Evolutionary conservation across 2,888 invertebrate species (phyloP), one percentile per base, ranked within the genome.

Genomic region (Philhelius pedissequus): DNA sequence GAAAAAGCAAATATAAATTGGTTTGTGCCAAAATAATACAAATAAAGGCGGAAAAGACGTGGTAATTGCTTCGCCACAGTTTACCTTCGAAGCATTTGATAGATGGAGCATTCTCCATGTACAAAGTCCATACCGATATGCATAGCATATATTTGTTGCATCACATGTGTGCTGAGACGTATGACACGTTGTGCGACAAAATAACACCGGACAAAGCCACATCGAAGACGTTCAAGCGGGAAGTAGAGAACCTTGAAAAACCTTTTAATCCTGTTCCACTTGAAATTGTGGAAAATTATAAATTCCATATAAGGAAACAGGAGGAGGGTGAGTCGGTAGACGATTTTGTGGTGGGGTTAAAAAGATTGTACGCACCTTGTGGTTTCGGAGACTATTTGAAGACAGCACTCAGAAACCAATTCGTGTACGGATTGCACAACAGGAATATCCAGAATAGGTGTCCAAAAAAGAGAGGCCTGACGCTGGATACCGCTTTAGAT

Each of bases 211-310:
- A 32, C 3, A 48, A 64, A 48, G 30, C 64, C 0, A 45, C 18
- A 3, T 30, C 30, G 18, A 48, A 48, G n/a, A 13, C 30, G 18
- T 64, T 32, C 20, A 32, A 45, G 8, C 35, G 50, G 15, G 25
- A 50, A 11, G 38, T 50, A 11, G 66, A 50, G 18, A n/a, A 50
- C 5, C 11, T 66, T 0, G 50, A 66, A 15, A 66, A 35, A 20
- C 35, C 35, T 4, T 66, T 25, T 22, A 50, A 66, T 15, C 66
- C 50, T 5, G 50, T n/a, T 2, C 50, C 50, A 25, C 11, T 50
- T 1, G 50, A 50, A 25, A 50, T 50, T 25, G 25, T 66, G 25
- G 66, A 66, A 50, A 66, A 66, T 22, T 66, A 35, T n/a, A 48
- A 35, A 15, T 66, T 66, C 4, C 35, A 64, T n/a, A 11, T 35